Evolutionary conservation across 2,113 vertebrate species (phyloP), one percentile per base, ranked within the genome.

Genomic region (Orcinus orca): DNA sequence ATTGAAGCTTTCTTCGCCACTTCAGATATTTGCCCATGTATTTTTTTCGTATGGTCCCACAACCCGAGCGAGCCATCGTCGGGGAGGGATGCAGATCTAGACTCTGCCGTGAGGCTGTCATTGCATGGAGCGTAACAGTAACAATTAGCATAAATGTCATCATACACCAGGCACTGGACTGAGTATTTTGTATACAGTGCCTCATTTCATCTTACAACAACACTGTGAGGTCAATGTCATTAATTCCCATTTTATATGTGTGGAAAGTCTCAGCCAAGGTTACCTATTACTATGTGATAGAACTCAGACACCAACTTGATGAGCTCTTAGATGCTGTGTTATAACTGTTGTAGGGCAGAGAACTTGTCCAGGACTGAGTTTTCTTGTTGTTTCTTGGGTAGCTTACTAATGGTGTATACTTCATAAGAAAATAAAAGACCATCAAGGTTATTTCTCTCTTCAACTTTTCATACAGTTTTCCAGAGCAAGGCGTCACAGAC

Each of bases 261-360:
- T 63, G 36, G 0, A 87, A 53, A 68, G 0, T 25, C 41, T 76
- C 26, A 90, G 10, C 5, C 2, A 62, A 74, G 1, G 4, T 88
- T 18, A 88, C 13, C 20, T 6, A 25, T 9, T 11, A 58, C 25
- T 90, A 67, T 65, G 10, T 44, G 26, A 60, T 65, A 36, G 44
- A 36, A 41, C 33, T 82, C 53, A 93, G 67, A 87, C 18, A 60
- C 3, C 26, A 76, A 3, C 1, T 5, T 41, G 11, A 47, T 25
- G 29, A 47, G 3, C 15, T 86, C 21, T 23, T 81, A 23, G 14
- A 1, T 9, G 1, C 12, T 76, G 3, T 60, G 1, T n/a, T 55
- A 1, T 9, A 38, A 31, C 11, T 18, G 11, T 26, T 13, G 3
- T n/a, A n/a, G 6, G 8, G 0, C 53, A 68, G 31, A 83, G 15